A percentile compares a stretch with the other conserved stretches of the same genome.
Evolutionary conservation across 2,113 vertebrate species (phyloP).

Genomic region (Pogonocichla stellata): DNA sequence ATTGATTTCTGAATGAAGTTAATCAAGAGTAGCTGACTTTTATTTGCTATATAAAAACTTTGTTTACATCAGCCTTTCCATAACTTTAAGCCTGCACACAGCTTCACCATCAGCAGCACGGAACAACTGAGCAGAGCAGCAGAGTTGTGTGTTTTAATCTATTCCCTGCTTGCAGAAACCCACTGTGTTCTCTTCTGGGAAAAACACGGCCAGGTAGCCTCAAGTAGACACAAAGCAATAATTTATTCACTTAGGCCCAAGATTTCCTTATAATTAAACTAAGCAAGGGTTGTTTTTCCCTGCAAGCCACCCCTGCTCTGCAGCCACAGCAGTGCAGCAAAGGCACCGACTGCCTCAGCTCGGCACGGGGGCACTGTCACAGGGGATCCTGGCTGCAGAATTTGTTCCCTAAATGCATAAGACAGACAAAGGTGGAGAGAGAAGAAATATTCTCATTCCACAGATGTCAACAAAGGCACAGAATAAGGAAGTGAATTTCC

Average conservation of each 20-base stretch:
- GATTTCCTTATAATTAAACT: neutral
- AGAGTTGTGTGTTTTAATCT: neutral
- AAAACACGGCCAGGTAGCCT: neutral
- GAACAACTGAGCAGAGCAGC: neutral
- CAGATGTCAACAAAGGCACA: conserved; percentile 13
- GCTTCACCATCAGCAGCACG: neutral
- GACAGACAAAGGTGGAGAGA: neutral
- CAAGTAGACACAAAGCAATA: neutral
- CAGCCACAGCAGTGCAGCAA: neutral
- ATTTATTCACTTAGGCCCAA: neutral
- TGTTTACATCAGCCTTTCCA: neutral
- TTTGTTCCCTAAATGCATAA: neutral
- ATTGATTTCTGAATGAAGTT: neutral
- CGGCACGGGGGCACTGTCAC: neutral
- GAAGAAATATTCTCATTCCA: neutral
- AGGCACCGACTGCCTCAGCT: neutral
- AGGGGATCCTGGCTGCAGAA: neutral
- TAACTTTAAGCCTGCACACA: neutral
- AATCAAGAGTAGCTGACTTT: neutral
- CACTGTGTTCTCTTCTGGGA: neutral
- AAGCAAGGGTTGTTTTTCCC: neutral
- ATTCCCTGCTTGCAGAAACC: neutral
- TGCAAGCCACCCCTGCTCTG: neutral
- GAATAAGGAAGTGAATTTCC: conserved; percentile 5
- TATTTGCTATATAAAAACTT: neutral